A percentile compares a stretch with the other conserved stretches of the same genome.
phyloP scores from a whole-genome alignment of 2,113 vertebrate genomes.

The Etia nguti region DNA sequence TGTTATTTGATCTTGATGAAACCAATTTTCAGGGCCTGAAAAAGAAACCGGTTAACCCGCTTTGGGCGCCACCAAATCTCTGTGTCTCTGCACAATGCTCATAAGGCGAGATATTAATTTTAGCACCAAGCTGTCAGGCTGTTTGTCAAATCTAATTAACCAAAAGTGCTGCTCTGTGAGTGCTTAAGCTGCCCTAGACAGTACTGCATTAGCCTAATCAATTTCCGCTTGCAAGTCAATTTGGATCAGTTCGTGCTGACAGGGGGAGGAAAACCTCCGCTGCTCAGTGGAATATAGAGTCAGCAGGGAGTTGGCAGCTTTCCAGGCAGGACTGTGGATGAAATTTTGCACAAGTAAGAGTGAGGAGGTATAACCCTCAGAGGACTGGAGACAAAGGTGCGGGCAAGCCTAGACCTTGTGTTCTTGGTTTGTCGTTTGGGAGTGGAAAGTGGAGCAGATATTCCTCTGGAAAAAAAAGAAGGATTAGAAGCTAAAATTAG shows the following conservation, averaged over 20 bases:
- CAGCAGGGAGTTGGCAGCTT: constrained; percentile 7
- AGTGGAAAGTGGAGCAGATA: background rate
- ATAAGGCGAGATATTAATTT: background rate
- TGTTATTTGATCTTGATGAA: background rate
- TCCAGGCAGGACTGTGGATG: background rate
- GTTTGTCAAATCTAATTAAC: constrained; percentile 22
- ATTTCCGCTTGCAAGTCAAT: constrained; percentile 26
- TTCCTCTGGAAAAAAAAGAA: background rate
- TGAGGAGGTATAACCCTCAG: background rate
- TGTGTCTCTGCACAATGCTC: background rate
- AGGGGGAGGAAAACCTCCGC: background rate
- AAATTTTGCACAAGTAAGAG: background rate
- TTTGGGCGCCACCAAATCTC: background rate
- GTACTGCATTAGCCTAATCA: constrained; percentile 29
- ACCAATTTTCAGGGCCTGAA: background rate
- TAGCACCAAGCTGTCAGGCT: background rate
- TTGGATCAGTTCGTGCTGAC: constrained; percentile 36
- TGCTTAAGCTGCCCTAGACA: constrained; percentile 1
- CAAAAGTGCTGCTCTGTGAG: background rate
- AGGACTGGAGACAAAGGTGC: background rate
- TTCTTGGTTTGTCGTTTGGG: background rate
- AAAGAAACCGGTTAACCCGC: background rate
- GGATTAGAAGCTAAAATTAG: background rate
- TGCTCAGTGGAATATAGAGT: background rate
- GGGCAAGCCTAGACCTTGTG: background rate